Evolutionary conservation across 2,797 vertebrate genomes (phyloP).

Genomic region (Tapera naevia): DNA sequence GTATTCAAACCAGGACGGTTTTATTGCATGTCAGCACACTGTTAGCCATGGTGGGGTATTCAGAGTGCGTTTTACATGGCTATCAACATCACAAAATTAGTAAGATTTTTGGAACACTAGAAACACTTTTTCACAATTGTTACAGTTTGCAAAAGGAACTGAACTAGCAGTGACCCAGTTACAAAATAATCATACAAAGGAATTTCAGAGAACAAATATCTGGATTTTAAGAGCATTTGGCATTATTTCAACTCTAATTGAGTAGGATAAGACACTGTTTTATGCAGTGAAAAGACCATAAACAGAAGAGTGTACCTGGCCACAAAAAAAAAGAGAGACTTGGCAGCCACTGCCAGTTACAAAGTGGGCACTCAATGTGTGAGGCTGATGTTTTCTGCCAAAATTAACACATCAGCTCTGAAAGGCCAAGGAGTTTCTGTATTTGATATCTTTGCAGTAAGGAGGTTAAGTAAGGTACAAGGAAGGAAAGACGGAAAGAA

Average conservation of each 20-base stretch:
- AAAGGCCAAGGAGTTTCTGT: constrained; percentile 28
- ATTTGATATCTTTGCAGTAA: constrained; percentile 16
- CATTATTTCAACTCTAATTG: constrained; percentile 6
- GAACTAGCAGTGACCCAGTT: not conserved
- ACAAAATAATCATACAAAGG: not conserved
- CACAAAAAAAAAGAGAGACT: not conserved
- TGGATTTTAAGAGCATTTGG: constrained; percentile 25
- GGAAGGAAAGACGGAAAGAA: not conserved
- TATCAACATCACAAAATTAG: not conserved
- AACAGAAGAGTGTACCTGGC: not conserved
- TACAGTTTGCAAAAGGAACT: not conserved
- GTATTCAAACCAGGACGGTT: not conserved
- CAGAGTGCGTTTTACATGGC: not conserved
- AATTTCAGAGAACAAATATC: constrained; percentile 15
- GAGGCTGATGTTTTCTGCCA: constrained; percentile 24
- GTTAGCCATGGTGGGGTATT: not conserved
- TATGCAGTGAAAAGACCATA: not conserved
- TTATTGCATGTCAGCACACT: not conserved
- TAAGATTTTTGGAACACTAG: not conserved
- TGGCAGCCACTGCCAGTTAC: constrained; percentile 3
- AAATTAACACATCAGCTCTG: not conserved
- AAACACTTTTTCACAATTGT: not conserved
- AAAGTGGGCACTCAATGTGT: constrained; percentile 24
- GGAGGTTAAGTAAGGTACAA: not conserved
- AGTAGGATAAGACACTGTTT: constrained; percentile 6